Evolutionary conservation across 1,140 invertebrate genomes (phyloP), one percentile per base, ranked within the genome.

Genomic region (Schlechtendalia chinensis): DNA sequence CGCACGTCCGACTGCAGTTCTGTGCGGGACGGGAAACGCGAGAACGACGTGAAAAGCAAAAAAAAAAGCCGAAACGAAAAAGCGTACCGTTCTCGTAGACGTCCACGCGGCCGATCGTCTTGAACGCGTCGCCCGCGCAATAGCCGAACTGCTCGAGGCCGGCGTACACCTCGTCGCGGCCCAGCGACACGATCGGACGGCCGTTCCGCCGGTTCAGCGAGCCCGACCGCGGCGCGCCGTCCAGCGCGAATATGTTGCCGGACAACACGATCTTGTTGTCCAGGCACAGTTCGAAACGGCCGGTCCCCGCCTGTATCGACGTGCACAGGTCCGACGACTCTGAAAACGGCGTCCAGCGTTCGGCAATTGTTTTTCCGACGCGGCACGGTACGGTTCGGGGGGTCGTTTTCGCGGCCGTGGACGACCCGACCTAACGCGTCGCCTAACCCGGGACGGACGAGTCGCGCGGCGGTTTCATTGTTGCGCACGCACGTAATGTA

Each of bases 101-200:
- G n/a, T 77, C 10, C 0, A 24, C 17, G 50, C 17, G 54, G 22
- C 16, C 22, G 12, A 77, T 22, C 4, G n/a, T 77, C 5, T 59
- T 77, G 22, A 77, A 77, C 22, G 45, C 56, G n/a, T 77, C 32
- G 24, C 72, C 72, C 3, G 45, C 72, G n/a, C n/a, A 45, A n/a
- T 6, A 59, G 5, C 45, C 56, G 8, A 59, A 59, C 29, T 58
- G 72, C 22, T 77, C 72, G 8, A 77, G 17, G 0, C 54, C 59
- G 8, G 72, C 58, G 14, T 77, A 77, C 11, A 77, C 22, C 1
- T 77, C 72, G 12, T 50, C 32, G 8, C 27, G 32, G n/a, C 22
- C 39, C 2, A 58, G 1, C 5, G 72, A 59, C 6, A 59, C 29
- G 8, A 58, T 32, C 6, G 72, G 32, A 11, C 16, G 1, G 4